These are phyloP conservation scores for Neocrepidodera transversa DNA, from an alignment of 2,888 invertebrate species.

Conservation along the genomic window DNA sequence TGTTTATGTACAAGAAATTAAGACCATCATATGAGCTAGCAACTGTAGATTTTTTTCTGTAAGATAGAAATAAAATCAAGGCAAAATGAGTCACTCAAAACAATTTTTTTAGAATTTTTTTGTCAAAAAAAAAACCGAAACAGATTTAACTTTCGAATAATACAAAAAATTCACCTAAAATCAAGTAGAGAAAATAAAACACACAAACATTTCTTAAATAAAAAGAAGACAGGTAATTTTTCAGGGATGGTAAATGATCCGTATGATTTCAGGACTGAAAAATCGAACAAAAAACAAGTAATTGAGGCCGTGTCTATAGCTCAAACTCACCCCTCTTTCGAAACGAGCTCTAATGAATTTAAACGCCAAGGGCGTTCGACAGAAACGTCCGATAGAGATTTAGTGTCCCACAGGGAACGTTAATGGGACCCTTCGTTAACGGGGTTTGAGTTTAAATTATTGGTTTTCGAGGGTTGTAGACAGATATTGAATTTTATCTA, in stretches of 20 bases:
- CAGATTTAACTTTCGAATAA: too few species aligned
- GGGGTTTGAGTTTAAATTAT: conserved; percentile 8
- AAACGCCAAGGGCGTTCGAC: conserved; percentile 28
- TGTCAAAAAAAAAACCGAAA: too few species aligned
- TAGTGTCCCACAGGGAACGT: conserved; percentile 21
- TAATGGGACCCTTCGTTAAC: conserved; percentile 18
- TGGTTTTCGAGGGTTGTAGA: background rate
- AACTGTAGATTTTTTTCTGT: too few species aligned
- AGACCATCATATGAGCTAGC: too few species aligned
- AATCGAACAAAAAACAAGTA: conserved; percentile 26
- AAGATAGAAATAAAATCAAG: too few species aligned
- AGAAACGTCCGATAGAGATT: conserved; percentile 19
- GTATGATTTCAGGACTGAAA: conserved; percentile 3
- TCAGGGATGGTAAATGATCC: conserved; percentile 17
- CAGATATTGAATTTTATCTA: background rate
- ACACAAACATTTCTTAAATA: too few species aligned
- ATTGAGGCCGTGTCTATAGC: conserved; percentile 14
- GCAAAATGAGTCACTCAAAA: too few species aligned
- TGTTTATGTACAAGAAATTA: too few species aligned
- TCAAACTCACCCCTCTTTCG: conserved; percentile 3
- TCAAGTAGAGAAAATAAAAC: too few species aligned
- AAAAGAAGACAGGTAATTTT: conserved; percentile 17
- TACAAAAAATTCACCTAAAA: too few species aligned
- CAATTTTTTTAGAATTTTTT: too few species aligned
- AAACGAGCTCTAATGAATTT: conserved; percentile 33